Conservation (phyloP, 2,113 vertebrate genomes). For the Panurus biarmicus region DNA sequence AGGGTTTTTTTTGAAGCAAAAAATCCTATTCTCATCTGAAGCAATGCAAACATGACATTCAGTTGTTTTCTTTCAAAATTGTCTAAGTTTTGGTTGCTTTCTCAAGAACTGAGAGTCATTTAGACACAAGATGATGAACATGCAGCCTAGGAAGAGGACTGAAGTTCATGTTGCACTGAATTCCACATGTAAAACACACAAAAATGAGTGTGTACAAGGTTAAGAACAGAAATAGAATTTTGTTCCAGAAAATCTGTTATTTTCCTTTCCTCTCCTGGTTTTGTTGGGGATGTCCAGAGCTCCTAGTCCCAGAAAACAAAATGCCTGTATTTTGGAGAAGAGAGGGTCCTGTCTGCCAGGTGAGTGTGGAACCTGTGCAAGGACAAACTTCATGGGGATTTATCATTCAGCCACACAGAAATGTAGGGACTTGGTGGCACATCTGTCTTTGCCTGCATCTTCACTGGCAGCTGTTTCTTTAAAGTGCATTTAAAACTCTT, state of each 20-base stretch:
- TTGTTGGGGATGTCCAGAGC: neutral
- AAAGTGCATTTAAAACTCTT: neutral
- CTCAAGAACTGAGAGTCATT: neutral
- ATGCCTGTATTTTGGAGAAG: neutral
- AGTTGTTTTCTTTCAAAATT: neutral
- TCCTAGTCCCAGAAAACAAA: neutral
- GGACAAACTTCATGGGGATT: neutral
- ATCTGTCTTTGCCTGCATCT: neutral
- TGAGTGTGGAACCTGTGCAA: neutral
- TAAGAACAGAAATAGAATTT: neutral
- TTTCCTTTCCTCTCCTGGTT: neutral
- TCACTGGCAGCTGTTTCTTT: neutral
- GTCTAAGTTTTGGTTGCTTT: neutral
- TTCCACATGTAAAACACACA: neutral
- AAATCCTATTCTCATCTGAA: neutral
- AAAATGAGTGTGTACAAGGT: neutral
- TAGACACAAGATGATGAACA: neutral
- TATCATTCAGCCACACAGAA: neutral
- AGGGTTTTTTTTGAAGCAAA: neutral
- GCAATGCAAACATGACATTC: neutral
- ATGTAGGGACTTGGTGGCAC: no score
- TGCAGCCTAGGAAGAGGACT: neutral
- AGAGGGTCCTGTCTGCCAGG: neutral
- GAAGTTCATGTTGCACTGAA: neutral
- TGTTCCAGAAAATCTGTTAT: neutral